phyloP scores from a whole-genome alignment of 1,140 invertebrate species.

The Bombus turneri region DNA sequence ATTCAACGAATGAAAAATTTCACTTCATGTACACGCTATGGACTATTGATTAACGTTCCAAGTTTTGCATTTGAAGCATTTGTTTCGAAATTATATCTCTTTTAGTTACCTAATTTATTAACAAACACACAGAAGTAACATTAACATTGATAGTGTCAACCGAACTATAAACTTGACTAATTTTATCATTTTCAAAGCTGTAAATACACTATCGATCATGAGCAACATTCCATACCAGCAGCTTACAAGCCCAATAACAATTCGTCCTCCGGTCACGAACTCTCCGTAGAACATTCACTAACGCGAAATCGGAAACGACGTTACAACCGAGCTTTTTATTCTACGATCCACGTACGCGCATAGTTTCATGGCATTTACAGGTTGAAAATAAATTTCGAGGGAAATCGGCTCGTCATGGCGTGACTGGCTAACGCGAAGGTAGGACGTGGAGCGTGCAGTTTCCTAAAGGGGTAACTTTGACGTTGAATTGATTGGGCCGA shows the following conservation, averaged over 20 bases:
- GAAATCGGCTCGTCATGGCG: constrained; percentile 75
- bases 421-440: constrained; percentile 66
- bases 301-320: background rate
- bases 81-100: background rate
- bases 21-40: too few species aligned
- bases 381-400: constrained; percentile 76
- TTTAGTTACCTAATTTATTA: too few species aligned
- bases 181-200: too few species aligned
- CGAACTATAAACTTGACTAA: too few species aligned
- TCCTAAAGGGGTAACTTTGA: constrained; percentile 72
- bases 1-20: background rate
- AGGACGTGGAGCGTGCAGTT: constrained; percentile 60
- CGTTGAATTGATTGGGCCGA: constrained; percentile 76
- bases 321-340: constrained; percentile 15
- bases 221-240: background rate
- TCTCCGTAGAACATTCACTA: background rate
- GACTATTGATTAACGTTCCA: too few species aligned
- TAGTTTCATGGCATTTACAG: constrained; percentile 47
- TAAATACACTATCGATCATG: background rate
- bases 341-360: constrained; percentile 6
- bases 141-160: background rate
- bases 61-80: background rate
- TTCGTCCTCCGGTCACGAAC: background rate
- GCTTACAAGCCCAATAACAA: background rate
- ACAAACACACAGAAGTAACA: background rate